phyloP scores from a whole-genome alignment of 2,113 vertebrate genomes.

The Numida meleagris region DNA sequence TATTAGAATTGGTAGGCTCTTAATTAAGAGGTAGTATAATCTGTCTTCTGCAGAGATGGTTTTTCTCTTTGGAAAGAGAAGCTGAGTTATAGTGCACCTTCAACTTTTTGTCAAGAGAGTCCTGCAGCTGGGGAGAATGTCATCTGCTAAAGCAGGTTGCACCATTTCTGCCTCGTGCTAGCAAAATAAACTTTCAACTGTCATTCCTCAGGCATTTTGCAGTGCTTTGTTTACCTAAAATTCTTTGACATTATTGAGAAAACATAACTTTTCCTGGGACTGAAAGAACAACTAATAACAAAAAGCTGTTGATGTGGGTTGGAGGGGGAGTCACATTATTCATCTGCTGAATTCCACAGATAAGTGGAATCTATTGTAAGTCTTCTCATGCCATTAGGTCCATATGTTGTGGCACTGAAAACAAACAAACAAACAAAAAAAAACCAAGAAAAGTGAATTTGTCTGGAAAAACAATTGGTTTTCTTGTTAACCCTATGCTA shows the following conservation, averaged over 20 bases:
- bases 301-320: conserved; percentile 2
- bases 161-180: not conserved
- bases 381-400: not conserved
- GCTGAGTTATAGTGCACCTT: not conserved
- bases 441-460: not conserved
- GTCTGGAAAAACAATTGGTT: not conserved
- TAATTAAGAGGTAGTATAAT: not conserved
- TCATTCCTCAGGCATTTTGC: not conserved
- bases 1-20: not conserved
- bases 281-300: not conserved
- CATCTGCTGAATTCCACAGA: not conserved
- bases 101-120: not conserved
- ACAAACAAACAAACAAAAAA: not conserved
- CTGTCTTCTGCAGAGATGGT: not conserved
- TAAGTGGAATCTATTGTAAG: not conserved
- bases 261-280: not conserved
- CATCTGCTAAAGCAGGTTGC: not conserved
- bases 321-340: not conserved
- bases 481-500: not conserved
- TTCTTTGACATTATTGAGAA: conserved; percentile 19
- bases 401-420: not conserved
- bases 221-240: conserved; percentile 23
- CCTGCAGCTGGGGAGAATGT: not conserved
- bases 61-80: conserved; percentile 35
- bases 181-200: not conserved